phyloP scores from a whole-genome alignment of 2,888 invertebrate genomes.

The Helleia helle region DNA sequence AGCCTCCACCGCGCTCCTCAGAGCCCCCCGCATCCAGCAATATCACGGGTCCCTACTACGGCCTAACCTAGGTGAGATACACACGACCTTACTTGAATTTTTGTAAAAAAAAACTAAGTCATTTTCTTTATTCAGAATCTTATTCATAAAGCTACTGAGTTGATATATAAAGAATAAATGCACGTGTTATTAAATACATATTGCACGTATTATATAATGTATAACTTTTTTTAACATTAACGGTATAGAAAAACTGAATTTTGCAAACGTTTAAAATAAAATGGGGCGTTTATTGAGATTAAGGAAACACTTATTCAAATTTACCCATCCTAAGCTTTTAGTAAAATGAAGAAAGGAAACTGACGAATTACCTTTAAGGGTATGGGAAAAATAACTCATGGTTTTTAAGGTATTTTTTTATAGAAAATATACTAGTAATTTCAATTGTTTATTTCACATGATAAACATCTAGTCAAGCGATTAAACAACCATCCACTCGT shows the following conservation, averaged over 20 bases:
- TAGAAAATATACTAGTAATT: no score
- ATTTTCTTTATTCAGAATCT: conserved; percentile 16
- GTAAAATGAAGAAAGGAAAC: no score
- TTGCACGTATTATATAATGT: no score
- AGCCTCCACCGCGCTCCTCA: conserved; percentile 36
- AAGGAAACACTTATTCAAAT: conserved; percentile 2
- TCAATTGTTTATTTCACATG: no score
- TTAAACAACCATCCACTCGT: no score
- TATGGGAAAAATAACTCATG: no score
- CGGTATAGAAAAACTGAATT: background rate
- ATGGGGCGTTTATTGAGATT: background rate
- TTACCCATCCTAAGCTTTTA: background rate
- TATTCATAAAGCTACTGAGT: background rate
- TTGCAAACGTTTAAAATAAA: background rate
- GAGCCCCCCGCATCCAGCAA: conserved; percentile 51
- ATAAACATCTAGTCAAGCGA: no score
- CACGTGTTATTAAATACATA: no score
- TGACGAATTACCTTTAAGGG: no score
- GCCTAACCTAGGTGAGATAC: conserved; percentile 41
- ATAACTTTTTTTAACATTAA: no score
- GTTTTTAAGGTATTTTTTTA: no score
- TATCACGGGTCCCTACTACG: conserved; percentile 59
- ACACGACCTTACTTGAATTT: conserved; percentile 25
- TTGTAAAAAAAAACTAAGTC: conserved; percentile 17
- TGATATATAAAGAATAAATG: background rate